phyloP scores from a whole-genome alignment of 2,113 vertebrate species.

The Perca fluviatilis region DNA sequence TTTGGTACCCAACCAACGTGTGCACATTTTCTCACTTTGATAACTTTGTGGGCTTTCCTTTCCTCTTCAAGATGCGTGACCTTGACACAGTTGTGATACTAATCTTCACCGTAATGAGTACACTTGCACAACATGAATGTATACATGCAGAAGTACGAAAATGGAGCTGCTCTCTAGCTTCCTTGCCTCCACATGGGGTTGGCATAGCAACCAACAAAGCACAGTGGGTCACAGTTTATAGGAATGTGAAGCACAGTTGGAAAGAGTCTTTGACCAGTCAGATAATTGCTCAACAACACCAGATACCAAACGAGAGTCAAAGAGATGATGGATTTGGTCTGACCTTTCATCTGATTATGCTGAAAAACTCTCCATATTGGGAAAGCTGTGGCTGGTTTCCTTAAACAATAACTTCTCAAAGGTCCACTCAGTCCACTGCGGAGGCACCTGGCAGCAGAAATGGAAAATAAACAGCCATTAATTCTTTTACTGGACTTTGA shows the following conservation, averaged over 20 bases:
- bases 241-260: constrained; percentile 17
- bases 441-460: constrained; percentile 19
- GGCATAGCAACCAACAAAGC: constrained; percentile 31
- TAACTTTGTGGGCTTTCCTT: not conserved
- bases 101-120: not conserved
- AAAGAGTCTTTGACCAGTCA: constrained; percentile 29
- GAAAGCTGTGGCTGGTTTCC: not conserved
- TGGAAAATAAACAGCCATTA: constrained; percentile 20
- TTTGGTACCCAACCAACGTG: no score
- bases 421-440: not conserved
- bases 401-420: constrained; percentile 7
- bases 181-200: not conserved
- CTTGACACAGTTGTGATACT: not conserved
- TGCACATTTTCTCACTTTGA: not conserved
- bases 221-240: constrained; percentile 35
- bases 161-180: not conserved
- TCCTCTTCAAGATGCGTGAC: not conserved
- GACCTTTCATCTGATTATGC: constrained; percentile 42
- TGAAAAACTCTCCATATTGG: constrained; percentile 22
- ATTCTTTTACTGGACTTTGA: constrained; percentile 8
- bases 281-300: constrained; percentile 44
- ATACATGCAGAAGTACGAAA: not conserved
- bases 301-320: constrained; percentile 15
- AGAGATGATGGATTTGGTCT: constrained; percentile 6
- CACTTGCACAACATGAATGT: not conserved